These are phyloP conservation scores for Ochropleura leucogaster DNA, from an alignment of 2,888 invertebrate genomes.

Conservation along the genomic window DNA sequence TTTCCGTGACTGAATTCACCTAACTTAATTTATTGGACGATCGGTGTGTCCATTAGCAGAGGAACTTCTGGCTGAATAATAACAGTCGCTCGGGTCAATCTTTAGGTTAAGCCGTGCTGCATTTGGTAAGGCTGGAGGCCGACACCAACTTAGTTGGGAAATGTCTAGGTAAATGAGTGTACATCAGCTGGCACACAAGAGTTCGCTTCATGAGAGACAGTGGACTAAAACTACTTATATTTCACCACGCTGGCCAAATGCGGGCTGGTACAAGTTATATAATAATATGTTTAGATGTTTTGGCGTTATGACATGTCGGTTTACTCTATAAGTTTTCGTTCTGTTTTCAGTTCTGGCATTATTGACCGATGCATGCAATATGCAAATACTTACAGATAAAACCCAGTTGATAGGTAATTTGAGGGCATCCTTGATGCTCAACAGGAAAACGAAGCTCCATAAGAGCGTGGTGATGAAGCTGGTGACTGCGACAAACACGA, in stretches of 20 bases:
- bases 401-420: slow-evolving; percentile 96
- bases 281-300: background rate
- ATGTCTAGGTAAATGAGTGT: too few relatives aligned
- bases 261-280: background rate
- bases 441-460: slow-evolving; percentile 95
- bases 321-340: background rate
- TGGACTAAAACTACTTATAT: background rate
- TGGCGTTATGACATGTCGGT: background rate
- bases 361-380: background rate
- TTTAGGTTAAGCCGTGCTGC: too few relatives aligned
- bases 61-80: too few relatives aligned
- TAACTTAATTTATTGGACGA: background rate
- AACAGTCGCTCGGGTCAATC: too few relatives aligned
- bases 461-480: slow-evolving; percentile 95
- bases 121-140: too few relatives aligned
- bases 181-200: background rate
- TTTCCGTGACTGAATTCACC: background rate
- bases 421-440: slow-evolving; percentile 95
- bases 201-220: background rate
- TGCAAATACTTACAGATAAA: slow-evolving; percentile 92
- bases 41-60: background rate
- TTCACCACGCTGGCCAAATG: background rate
- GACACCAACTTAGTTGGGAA: too few relatives aligned
- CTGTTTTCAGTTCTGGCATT: background rate
- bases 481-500: slow-evolving; percentile 95